Evolutionary conservation across 2,113 vertebrate species (phyloP).

Genomic region (Larimichthys polyactis): DNA sequence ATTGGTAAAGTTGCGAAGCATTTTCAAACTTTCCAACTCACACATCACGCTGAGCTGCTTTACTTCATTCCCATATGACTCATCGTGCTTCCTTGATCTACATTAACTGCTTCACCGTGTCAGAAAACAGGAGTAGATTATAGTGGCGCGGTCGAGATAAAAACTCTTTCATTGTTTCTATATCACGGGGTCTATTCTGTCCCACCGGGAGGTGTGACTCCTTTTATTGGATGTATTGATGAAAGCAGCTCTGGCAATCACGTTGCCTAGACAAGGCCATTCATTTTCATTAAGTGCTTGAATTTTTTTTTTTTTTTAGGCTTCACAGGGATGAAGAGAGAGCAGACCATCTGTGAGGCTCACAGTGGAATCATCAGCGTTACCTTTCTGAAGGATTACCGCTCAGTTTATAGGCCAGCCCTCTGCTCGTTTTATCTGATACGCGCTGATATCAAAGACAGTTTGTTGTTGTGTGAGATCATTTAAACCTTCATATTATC

Average conservation of each 20-base stretch:
- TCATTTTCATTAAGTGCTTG: slow-evolving; percentile 76
- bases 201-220: slow-evolving; percentile 44
- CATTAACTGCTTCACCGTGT: background rate
- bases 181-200: slow-evolving; percentile 39
- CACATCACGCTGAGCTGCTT: background rate
- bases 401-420: slow-evolving; percentile 20
- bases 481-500: slow-evolving; percentile 58
- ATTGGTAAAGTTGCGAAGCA: background rate
- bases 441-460: slow-evolving; percentile 33
- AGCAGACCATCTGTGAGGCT: slow-evolving; percentile 61
- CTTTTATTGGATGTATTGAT: slow-evolving; percentile 71
- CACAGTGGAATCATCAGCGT: slow-evolving; percentile 59
- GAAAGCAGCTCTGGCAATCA: slow-evolving; percentile 73
- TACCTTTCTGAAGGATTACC: slow-evolving; percentile 46
- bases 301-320: slow-evolving; percentile 61
- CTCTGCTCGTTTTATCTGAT: slow-evolving; percentile 52
- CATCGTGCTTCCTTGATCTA: background rate
- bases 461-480: slow-evolving; percentile 45
- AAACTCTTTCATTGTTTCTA: slow-evolving; percentile 25
- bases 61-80: background rate
- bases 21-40: slow-evolving; percentile 14
- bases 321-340: slow-evolving; percentile 58
- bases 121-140: slow-evolving; percentile 1
- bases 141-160: slow-evolving; percentile 14
- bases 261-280: slow-evolving; percentile 55